Conservation (phyloP, 2,888 invertebrate genomes). For the Lypha dubia region DNA sequence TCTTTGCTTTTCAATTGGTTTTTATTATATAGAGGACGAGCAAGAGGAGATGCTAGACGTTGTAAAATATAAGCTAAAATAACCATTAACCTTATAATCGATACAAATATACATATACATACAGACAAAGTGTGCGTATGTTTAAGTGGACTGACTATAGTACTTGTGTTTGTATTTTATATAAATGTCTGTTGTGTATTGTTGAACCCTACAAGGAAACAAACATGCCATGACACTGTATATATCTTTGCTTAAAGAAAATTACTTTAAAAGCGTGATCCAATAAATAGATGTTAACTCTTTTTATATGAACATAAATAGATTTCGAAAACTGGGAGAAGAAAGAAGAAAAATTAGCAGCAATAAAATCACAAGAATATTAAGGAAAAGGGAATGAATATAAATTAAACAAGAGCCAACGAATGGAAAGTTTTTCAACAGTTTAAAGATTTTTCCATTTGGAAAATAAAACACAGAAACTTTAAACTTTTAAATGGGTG, state of each 20-base stretch:
- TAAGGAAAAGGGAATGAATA: conserved; percentile 18
- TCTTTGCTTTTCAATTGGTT: neutral
- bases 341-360: neutral
- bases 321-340: neutral
- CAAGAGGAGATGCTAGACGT: neutral
- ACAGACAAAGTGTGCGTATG: neutral
- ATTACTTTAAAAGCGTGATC: conserved; percentile 67
- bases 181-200: conserved; percentile 24
- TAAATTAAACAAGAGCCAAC: conserved; percentile 5
- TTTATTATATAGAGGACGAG: neutral
- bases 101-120: neutral
- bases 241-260: conserved; percentile 60
- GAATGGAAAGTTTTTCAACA: neutral
- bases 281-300: conserved; percentile 67
- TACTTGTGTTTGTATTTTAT: neutral
- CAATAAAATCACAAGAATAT: neutral
- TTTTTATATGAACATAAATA: conserved; percentile 42
- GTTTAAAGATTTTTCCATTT: neutral
- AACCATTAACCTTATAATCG: conserved; percentile 48
- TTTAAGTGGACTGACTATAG: neutral
- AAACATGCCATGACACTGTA: conserved; percentile 60
- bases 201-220: conserved; percentile 56
- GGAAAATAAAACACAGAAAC: neutral
- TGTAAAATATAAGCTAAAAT: conserved; percentile 39
- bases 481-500: neutral